Conservation (phyloP, 2,113 vertebrate genomes). For the Ceyx cyanopectus region DNA sequence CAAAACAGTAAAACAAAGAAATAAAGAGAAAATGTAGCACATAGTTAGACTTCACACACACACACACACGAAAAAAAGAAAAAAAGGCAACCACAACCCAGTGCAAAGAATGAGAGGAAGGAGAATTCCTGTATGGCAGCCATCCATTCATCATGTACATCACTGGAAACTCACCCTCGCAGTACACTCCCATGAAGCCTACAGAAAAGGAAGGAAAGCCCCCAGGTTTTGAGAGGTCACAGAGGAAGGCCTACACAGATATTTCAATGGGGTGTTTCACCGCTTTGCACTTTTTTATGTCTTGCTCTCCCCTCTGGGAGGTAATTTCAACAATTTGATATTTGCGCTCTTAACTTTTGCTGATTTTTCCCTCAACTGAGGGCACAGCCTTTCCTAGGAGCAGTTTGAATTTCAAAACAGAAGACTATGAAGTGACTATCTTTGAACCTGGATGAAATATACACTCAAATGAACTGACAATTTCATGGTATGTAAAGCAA, state of each 20-base stretch:
- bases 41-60: neutral
- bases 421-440: neutral
- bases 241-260: neutral
- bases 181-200: neutral
- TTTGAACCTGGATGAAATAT: neutral
- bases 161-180: neutral
- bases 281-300: neutral
- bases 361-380: neutral
- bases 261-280: neutral
- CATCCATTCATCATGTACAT: neutral
- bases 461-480: neutral
- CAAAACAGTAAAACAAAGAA: conserved; percentile 23
- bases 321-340: neutral
- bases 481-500: neutral
- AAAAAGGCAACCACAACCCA: neutral
- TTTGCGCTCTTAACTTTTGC: neutral
- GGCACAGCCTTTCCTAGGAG: neutral
- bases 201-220: neutral
- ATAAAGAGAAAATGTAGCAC: neutral
- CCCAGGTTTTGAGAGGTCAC: neutral
- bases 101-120: neutral
- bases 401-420: neutral
- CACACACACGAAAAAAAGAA: neutral
- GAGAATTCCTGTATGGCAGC: neutral
- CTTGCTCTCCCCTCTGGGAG: neutral